phyloP scores from a whole-genome alignment of 2,797 vertebrate genomes.

The Cirrhinus molitorella region DNA sequence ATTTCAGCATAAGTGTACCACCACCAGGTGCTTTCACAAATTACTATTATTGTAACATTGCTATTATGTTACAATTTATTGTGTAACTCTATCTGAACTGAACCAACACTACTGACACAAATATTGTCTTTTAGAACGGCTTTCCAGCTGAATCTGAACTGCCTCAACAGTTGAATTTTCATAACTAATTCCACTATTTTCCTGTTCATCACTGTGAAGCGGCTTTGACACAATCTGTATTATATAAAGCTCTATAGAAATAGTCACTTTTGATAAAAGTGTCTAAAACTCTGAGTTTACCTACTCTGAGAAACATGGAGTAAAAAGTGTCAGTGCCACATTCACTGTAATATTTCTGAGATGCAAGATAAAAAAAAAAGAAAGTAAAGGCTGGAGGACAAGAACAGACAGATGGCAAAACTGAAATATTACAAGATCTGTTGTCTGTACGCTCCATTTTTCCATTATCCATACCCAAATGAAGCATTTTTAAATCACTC shows the following conservation, averaged over 20 bases:
- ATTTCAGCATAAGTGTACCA: background rate
- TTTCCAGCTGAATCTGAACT: no score
- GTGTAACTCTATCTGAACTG: background rate
- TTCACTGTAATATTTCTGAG: background rate
- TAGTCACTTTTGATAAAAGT: background rate
- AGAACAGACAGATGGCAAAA: constrained; percentile 12
- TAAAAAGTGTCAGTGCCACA: background rate
- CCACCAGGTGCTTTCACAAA: background rate
- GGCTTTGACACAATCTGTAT: background rate
- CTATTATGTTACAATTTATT: background rate
- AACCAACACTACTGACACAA: background rate
- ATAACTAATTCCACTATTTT: no score
- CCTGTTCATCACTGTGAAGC: background rate
- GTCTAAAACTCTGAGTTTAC: background rate
- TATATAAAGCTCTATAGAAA: no score
- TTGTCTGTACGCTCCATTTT: background rate
- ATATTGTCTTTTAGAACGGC: no score
- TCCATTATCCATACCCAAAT: background rate
- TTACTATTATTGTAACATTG: background rate
- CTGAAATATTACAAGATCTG: background rate
- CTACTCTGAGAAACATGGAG: background rate
- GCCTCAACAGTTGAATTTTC: no score
- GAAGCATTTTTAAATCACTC: background rate
- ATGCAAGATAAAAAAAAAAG: background rate
- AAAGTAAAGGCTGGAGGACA: background rate